Base-by-base conservation (phyloP, 2,888 invertebrate species). In the Scelioninae gen. 2 region DNA sequence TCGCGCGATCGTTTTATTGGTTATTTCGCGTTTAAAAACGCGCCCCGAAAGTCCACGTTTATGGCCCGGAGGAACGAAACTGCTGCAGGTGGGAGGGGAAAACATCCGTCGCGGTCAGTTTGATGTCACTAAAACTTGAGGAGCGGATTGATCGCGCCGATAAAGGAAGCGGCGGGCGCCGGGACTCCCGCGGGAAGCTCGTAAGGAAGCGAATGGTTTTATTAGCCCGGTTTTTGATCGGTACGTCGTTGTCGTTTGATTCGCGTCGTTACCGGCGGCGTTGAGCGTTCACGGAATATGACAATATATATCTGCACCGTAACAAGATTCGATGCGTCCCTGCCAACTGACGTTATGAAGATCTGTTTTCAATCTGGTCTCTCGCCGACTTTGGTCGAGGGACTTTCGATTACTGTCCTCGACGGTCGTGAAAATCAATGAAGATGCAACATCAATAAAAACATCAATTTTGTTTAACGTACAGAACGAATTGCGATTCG, bases 101-200 rank as follows among this genome's bases (percentile, higher is more conserved):
- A 43, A 64, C 55, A 68, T 63, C 55, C 55, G 33, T 63, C 45
- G 41, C 55, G 48, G 69, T 52, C 41, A 68, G 55, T 74, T 70
- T 37, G 63, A 67, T 73, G 77, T 76, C 75, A 74, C 75, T 74
- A 76, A 76, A 75, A 78, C 78, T 79, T 74, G 76, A 76, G 73
- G 53, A 73, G 16, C 74, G 75, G 76, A 78, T 79, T 76, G 74
- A 73, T 61, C 37, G 57, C 60, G 45, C 68, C 79, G 78, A 79
- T 78, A 81, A 80, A 79, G 70, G 68, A 72, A 75, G 60, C 37
- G 16, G 28, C 10, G n/a, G n/a, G n/a, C n/a, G n/a, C n/a, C n/a
- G n/a, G n/a, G 68, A 67, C 68, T 46, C 39, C 37, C 25, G 46
- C 48, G 37, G 53, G 46, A 61, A 43, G 57, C 28, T 18, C 41